A percentile compares a stretch with the other conserved stretches of the same genome.
Evolutionary conservation across 2,113 vertebrate species (phyloP).

Genomic region (Himantopus leucocephalus): DNA sequence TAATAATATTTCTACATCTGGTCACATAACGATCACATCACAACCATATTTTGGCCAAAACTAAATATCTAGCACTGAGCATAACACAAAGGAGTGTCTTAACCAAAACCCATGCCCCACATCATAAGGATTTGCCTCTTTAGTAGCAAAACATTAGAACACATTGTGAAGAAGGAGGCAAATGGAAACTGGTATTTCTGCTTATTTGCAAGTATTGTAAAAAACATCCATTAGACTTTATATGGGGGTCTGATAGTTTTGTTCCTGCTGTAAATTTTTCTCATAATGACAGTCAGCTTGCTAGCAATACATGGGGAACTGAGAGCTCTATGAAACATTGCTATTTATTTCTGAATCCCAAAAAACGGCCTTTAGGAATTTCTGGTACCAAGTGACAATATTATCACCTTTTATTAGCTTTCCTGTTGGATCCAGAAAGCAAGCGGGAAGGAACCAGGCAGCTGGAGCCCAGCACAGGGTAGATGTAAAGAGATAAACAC

Average conservation of each 20-base stretch:
- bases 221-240: not conserved
- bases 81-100: not conserved
- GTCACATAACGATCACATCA: not conserved
- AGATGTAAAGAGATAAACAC: not conserved
- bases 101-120: not conserved
- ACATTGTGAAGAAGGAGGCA: not conserved
- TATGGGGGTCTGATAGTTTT: fast-evolving
- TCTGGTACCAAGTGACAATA: not conserved
- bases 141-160: not conserved
- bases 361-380: not conserved
- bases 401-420: not conserved
- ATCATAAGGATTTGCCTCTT: not conserved
- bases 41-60: not conserved
- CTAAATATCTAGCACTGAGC: not conserved
- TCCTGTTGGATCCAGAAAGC: not conserved
- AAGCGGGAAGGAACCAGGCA: fast-evolving
- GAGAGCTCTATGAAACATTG: not conserved
- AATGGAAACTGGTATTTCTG: not conserved
- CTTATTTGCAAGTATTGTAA: not conserved
- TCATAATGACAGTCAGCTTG: not conserved
- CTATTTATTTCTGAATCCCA: not conserved
- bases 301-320: not conserved
- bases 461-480: not conserved
- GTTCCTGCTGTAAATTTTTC: not conserved
- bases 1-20: not conserved